Base-by-base conservation (phyloP, 2,888 invertebrate genomes). In the Elaeidobius kamerunicus region DNA sequence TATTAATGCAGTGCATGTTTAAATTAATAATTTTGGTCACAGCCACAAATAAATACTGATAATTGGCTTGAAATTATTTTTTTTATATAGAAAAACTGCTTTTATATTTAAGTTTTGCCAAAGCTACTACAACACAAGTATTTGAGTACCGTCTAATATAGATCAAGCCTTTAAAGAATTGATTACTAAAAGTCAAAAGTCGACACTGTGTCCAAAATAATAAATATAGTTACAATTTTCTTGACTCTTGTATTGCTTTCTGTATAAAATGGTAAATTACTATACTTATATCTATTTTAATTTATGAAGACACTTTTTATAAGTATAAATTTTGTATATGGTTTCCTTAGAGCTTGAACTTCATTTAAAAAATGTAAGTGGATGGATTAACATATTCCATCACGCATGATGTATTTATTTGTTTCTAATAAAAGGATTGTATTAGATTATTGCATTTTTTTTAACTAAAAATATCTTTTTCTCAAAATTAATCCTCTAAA, bases 1-100 rank as follows among this genome's bases (percentile, higher is more conserved):
- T 34, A 41, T 14, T 55, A 42, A 40, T 6, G n/a, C n/a, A n/a
- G n/a, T n/a, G n/a, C 11, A n/a, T 30, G 9, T 30, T 3, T 11
- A 3, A 3, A 30, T 11, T 30, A 6, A 3, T 12, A 30, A 30
- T 30, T 30, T 30, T 30, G 30, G 30, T n/a, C 30, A 30, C 11
- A 11, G 30, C 12, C 11, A 11, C 23, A 23, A 4, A 23, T 6
- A 23, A 23, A 9, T 23, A 23, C 23, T 23, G 23, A 6, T 23
- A 6, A 9, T 9, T 23, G 23, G 23, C 9, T 23, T 23, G 23
- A 9, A 23, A 23, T n/a, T n/a, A n/a, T n/a, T n/a, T n/a, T n/a
- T n/a, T n/a, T n/a, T n/a, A n/a, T n/a, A n/a, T n/a, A n/a, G n/a
- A n/a, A n/a, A n/a, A n/a, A n/a, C n/a, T n/a, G n/a, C n/a, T n/a